A percentile compares a stretch with the other conserved stretches of the same genome.
phyloP scores from a whole-genome alignment of 2,113 vertebrate genomes.

The Ammospiza nelsoni region DNA sequence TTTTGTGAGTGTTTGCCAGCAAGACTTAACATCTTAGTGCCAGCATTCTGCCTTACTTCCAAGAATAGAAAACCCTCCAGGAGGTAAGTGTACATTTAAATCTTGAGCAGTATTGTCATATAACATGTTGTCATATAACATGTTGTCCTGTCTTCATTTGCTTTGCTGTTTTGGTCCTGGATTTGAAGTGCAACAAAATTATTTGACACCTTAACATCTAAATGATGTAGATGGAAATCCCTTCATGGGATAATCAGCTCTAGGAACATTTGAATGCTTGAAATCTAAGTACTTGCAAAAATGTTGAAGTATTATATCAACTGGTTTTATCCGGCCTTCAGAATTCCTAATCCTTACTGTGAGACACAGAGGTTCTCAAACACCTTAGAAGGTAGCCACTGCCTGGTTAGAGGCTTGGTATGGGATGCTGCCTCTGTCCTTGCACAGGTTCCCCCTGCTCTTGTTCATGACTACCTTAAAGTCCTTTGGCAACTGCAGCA shows the following conservation, averaged over 20 bases:
- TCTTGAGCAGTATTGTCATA: background rate
- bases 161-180: slow-evolving; percentile 50
- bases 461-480: background rate
- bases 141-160: slow-evolving; percentile 4
- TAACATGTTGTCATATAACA: background rate
- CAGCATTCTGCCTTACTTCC: background rate
- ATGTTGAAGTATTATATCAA: background rate
- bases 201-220: background rate
- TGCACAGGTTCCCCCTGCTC: background rate
- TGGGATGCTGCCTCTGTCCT: background rate
- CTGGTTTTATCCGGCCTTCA: background rate
- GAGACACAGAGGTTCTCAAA: slow-evolving; percentile 65
- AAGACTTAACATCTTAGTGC: background rate
- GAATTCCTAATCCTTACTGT: background rate
- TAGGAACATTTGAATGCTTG: background rate
- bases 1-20: slow-evolving; percentile 30
- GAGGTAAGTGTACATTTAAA: background rate
- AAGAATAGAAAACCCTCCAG: background rate
- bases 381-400: background rate
- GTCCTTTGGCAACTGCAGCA: slow-evolving; percentile 3
- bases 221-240: background rate
- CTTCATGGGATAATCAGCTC: background rate
- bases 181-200: background rate
- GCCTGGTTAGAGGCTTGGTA: background rate
- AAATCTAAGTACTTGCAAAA: background rate